These are phyloP conservation scores for Pararge aegeria DNA, from an alignment of 1,140 invertebrate species.

Conservation along the genomic window DNA sequence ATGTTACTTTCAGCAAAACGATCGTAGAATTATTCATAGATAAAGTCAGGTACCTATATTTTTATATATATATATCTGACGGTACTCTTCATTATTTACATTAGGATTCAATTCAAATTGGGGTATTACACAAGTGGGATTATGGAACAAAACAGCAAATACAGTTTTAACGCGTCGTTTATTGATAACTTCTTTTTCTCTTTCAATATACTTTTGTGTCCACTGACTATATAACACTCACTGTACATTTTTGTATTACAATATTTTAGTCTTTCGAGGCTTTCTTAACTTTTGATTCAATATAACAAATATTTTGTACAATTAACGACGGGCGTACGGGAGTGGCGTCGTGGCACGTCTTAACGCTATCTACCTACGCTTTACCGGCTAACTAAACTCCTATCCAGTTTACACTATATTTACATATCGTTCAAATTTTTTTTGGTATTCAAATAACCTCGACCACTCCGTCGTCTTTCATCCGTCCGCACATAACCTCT, in stretches of 20 bases:
- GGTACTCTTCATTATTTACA: too few species aligned
- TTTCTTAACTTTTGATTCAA: conserved; percentile 71
- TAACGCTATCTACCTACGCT: conserved; percentile 66
- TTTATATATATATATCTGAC: too few species aligned
- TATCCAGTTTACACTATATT: conserved; percentile 74
- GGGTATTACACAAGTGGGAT: conserved; percentile 15
- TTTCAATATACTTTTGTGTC: conserved; percentile 78
- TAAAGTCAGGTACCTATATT: neutral
- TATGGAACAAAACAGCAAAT: conserved; percentile 65
- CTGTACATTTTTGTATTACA: conserved; percentile 78
- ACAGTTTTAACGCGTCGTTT: conserved; percentile 77
- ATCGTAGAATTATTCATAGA: too few species aligned
- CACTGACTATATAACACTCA: conserved; percentile 79
- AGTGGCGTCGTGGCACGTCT: conserved; percentile 70
- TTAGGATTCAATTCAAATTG: neutral
- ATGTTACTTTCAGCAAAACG: neutral
- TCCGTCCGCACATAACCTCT: conserved; percentile 43
- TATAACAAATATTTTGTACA: conserved; percentile 79
- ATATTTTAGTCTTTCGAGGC: conserved; percentile 74
- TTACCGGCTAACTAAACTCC: conserved; percentile 67
- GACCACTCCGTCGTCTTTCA: conserved; percentile 61
- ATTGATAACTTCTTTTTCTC: conserved; percentile 75
- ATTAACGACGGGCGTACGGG: conserved; percentile 69
- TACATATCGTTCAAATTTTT: conserved; percentile 77
- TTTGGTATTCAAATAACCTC: conserved; percentile 78